phyloP scores from a whole-genome alignment of 2,113 vertebrate genomes.

The Psettodes erumei region DNA sequence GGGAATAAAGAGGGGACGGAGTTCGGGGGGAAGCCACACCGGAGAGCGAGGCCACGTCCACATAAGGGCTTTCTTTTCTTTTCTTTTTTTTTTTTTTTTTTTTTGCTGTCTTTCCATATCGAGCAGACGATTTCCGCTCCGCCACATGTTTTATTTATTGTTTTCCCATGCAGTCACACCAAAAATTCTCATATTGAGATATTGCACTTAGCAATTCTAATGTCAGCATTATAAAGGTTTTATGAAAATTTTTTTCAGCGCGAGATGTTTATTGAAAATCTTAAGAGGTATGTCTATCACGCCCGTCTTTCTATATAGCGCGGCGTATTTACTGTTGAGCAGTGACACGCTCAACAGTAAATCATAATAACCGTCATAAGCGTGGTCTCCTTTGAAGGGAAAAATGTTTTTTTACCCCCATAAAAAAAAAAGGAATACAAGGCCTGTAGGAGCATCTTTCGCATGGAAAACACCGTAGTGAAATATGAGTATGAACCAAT shows the following conservation, averaged over 20 bases:
- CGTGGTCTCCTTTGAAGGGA: background rate
- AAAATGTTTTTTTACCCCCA: too few relatives aligned
- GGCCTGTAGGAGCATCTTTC: background rate
- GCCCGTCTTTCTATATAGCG: background rate
- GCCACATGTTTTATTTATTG: background rate
- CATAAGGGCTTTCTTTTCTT: background rate
- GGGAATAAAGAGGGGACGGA: constrained; percentile 45
- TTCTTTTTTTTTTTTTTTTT: background rate
- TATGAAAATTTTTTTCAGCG: background rate
- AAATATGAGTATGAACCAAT: background rate
- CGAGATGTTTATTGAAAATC: background rate
- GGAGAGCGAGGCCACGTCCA: constrained; percentile 6
- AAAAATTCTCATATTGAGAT: background rate
- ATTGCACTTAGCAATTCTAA: background rate
- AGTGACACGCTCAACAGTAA: too few relatives aligned
- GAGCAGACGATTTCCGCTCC: background rate
- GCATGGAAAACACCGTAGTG: background rate
- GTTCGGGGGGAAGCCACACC: constrained; percentile 25
- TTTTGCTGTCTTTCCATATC: background rate
- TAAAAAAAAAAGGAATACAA: background rate
- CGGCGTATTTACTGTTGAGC: background rate
- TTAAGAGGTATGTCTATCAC: background rate
- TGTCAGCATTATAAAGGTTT: background rate
- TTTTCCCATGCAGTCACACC: background rate
- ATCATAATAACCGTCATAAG: too few relatives aligned